A percentile compares a stretch with the other conserved stretches of the same genome.
Conservation (phyloP, 2,797 vertebrate genomes). For the Hafferia zeledoni region DNA sequence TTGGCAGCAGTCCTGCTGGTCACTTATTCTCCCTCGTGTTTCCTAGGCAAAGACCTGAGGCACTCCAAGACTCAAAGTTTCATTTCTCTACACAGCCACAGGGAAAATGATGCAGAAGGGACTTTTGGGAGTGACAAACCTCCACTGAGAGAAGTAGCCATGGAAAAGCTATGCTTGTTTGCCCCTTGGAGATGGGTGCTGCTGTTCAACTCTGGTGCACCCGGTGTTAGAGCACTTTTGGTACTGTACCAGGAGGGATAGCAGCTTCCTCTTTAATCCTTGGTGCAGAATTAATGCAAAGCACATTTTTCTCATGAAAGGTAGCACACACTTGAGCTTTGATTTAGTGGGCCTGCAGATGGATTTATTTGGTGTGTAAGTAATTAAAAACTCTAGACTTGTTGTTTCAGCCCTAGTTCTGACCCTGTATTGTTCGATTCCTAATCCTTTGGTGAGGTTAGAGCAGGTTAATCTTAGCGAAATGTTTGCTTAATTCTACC, state of each 20-base stretch:
- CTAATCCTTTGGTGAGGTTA: constrained; percentile 24
- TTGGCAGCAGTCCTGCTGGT: neutral
- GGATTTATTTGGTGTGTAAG: constrained; percentile 2
- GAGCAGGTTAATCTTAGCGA: constrained; percentile 32
- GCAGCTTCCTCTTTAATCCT: neutral
- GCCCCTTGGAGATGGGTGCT: neutral
- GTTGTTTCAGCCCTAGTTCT: constrained; percentile 31
- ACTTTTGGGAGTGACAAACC: neutral
- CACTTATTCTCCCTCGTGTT: rapidly evolving
- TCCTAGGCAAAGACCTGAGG: neutral
- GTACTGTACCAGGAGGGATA: neutral
- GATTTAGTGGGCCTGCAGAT: neutral
- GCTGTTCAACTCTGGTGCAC: rapidly evolving
- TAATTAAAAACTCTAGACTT: constrained; percentile 35
- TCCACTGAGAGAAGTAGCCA: neutral
- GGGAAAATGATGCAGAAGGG: neutral
- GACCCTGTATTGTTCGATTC: constrained; percentile 8
- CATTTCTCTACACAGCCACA: neutral
- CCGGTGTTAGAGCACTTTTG: neutral
- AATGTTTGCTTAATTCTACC: constrained; percentile 45
- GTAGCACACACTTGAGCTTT: neutral
- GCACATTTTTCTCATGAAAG: neutral
- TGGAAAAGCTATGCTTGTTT: neutral
- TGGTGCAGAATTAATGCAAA: neutral
- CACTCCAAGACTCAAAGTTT: neutral